These are phyloP conservation scores for Dermochelys coriacea DNA, from an alignment of 2,797 vertebrate species.

Conservation along the genomic window DNA sequence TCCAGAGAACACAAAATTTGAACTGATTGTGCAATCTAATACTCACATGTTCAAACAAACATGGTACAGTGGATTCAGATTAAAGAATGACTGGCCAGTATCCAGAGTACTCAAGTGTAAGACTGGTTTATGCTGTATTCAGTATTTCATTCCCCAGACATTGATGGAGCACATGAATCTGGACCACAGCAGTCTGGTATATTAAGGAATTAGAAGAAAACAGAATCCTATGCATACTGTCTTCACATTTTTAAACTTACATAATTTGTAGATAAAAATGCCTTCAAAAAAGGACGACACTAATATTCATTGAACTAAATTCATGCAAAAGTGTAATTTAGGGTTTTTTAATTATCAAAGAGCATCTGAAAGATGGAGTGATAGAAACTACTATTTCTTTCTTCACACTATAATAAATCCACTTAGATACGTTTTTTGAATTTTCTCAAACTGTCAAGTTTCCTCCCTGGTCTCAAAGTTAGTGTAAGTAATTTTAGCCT, in stretches of 20 bases:
- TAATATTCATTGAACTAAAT: neutral
- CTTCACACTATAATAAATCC: neutral
- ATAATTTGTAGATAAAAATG: neutral
- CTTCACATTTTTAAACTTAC: neutral
- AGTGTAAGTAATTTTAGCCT: neutral
- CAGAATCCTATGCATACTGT: neutral
- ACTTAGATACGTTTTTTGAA: no score
- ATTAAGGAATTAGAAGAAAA: neutral
- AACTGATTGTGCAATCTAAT: neutral
- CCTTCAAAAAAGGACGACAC: neutral
- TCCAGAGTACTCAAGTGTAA: neutral
- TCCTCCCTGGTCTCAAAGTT: neutral
- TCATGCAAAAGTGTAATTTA: neutral
- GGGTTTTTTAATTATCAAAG: neutral
- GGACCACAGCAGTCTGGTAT: neutral
- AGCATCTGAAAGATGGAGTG: neutral
- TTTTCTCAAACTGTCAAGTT: neutral
- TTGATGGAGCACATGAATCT: neutral
- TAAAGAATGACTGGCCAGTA: neutral
- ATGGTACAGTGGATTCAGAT: neutral
- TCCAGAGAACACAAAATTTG: neutral
- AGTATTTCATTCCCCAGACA: neutral
- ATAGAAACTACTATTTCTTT: neutral
- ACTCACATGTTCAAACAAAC: neutral
- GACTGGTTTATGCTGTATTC: neutral